A percentile compares a stretch with the other conserved stretches of the same genome.
Evolutionary conservation across 2,888 invertebrate species (phyloP).

Genomic region (Morpho deidamia): DNA sequence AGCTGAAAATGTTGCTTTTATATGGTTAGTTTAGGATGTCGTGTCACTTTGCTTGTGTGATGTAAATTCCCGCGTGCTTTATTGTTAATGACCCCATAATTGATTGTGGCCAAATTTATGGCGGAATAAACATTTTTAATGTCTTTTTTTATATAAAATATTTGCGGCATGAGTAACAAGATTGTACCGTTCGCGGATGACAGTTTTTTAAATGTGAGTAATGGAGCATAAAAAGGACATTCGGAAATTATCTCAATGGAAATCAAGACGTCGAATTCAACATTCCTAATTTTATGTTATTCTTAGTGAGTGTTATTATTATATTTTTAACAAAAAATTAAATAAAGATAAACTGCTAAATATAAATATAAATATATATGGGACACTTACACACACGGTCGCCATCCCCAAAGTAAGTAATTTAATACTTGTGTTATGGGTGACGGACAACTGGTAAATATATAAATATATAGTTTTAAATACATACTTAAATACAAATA

Average conservation of each 20-base stretch:
- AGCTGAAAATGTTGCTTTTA: constrained; percentile 56
- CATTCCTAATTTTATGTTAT: constrained; percentile 18
- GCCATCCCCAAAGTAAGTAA: too few relatives aligned
- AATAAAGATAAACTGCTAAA: background rate
- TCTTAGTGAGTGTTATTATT: constrained; percentile 12
- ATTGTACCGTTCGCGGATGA: constrained; percentile 19
- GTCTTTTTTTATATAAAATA: constrained; percentile 30
- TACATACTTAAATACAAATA: too few relatives aligned
- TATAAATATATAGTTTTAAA: too few relatives aligned
- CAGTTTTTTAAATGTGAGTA: constrained; percentile 23
- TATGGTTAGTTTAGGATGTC: constrained; percentile 62
- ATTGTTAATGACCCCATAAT: constrained; percentile 57
- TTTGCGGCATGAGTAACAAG: constrained; percentile 30
- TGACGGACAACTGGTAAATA: too few relatives aligned
- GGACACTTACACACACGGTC: too few relatives aligned
- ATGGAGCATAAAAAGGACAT: constrained; percentile 19
- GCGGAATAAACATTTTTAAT: constrained; percentile 33
- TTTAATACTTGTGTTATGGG: too few relatives aligned
- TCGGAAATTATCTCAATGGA: constrained; percentile 18
- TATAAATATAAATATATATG: background rate
- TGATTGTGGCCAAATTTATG: constrained; percentile 56
- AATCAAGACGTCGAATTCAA: constrained; percentile 15
- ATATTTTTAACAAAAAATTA: background rate
- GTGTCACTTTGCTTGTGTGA: constrained; percentile 56
- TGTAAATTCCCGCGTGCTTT: constrained; percentile 62